These are phyloP conservation scores for Cyprinodon brontotheroides DNA, from an alignment of 2,113 vertebrate genomes.

Conservation along the genomic window DNA sequence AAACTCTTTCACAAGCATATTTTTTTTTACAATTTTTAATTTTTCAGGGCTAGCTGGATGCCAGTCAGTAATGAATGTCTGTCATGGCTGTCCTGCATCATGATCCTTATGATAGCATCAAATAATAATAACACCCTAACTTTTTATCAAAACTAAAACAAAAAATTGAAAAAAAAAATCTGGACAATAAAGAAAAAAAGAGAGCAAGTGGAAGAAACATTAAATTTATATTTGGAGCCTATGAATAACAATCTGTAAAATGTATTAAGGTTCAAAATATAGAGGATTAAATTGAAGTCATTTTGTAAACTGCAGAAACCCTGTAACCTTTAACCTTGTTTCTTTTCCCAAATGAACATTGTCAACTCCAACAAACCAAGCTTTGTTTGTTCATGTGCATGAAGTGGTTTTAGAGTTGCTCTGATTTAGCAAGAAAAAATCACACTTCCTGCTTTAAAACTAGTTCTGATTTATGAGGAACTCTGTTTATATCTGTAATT, in stretches of 20 bases:
- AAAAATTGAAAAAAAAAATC: too few relatives aligned
- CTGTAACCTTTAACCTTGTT: not conserved
- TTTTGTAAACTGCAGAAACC: not conserved
- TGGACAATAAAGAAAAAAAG: not conserved
- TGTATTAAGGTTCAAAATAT: not conserved
- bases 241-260: not conserved
- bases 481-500: not conserved
- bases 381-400: not conserved
- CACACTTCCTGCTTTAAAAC: constrained; percentile 1
- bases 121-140: too few relatives aligned
- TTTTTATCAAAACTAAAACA: too few relatives aligned
- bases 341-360: not conserved
- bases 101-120: too few relatives aligned
- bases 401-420: constrained; percentile 2
- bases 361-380: not conserved
- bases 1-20: too few relatives aligned
- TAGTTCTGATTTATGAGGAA: not conserved
- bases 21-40: too few relatives aligned
- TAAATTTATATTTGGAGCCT: not conserved
- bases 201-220: not conserved
- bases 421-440: constrained; percentile 14
- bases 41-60: too few relatives aligned
- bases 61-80: too few relatives aligned
- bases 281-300: not conserved
- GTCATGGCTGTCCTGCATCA: too few relatives aligned